Evolutionary conservation across 2,113 vertebrate species (phyloP).

Genomic region (Sebastes fasciatus): DNA sequence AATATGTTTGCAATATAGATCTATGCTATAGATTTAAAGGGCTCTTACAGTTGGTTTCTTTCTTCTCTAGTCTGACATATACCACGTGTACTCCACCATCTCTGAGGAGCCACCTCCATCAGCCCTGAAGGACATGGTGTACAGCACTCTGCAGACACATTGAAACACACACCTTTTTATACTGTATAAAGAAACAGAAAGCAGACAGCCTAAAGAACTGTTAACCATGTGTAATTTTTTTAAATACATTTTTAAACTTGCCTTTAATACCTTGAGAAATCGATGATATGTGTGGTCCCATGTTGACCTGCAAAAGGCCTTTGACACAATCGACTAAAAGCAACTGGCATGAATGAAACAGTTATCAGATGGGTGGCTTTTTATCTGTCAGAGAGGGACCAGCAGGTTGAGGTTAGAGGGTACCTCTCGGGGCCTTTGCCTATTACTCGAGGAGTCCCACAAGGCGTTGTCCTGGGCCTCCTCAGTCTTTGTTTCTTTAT

Average conservation of each 20-base stretch:
- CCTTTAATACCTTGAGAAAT: too few species aligned
- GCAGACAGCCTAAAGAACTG: neutral
- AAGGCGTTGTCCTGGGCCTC: too few species aligned
- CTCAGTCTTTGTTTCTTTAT: too few species aligned
- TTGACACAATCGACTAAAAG: too few species aligned
- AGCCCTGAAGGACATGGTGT: neutral
- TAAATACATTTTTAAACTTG: neutral
- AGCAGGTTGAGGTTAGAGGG: too few species aligned
- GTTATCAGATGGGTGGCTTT: too few species aligned
- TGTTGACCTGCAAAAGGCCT: too few species aligned
- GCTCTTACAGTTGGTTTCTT: neutral
- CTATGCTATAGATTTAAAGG: neutral
- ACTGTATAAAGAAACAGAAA: neutral
- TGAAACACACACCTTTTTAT: constrained; percentile 9
- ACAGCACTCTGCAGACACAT: constrained; percentile 25
- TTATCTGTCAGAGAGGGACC: neutral
- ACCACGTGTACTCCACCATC: constrained; percentile 56
- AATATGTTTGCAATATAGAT: neutral
- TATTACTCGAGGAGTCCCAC: too few species aligned
- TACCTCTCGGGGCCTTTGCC: too few species aligned
- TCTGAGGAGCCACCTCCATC: neutral
- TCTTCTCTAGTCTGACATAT: constrained; percentile 12
- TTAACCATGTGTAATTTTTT: neutral
- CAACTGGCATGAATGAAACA: neutral
- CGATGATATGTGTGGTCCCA: too few species aligned